Percentiles rank a stretch among this genome's conserved stretches.
Conservation (phyloP, 2,888 invertebrate genomes). For the Petrolisthes cinctipes region DNA sequence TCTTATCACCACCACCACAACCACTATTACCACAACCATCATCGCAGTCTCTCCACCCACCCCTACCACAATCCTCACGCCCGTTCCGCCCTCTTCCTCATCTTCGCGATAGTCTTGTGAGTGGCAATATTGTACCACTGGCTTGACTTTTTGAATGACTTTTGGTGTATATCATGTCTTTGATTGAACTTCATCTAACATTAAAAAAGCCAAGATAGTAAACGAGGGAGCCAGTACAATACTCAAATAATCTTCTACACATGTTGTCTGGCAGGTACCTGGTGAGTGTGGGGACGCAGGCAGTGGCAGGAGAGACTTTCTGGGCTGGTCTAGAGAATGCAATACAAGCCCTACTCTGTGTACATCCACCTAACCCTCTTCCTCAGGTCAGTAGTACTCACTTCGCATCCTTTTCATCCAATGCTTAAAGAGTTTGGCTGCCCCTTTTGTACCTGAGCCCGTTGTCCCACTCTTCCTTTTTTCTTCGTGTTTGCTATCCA, state of each 20-base stretch:
- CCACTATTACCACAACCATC: conserved; percentile 11
- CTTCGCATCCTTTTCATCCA: not conserved
- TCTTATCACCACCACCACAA: not conserved
- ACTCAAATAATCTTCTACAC: not conserved
- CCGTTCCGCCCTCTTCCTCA: not conserved
- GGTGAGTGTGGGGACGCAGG: conserved; percentile 28
- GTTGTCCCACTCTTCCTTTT: too few relatives aligned
- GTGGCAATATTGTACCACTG: not conserved
- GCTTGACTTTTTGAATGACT: not conserved
- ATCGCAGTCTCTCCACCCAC: not conserved
- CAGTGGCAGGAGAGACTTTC: conserved; percentile 29
- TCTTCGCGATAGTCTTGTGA: conserved; percentile 13
- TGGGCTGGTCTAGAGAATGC: conserved; percentile 46
- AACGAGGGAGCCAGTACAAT: too few relatives aligned
- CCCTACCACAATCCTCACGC: not conserved
- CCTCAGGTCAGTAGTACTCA: conserved; percentile 39
- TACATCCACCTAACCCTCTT: conserved; percentile 55
- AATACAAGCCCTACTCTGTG: conserved; percentile 18
- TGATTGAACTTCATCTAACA: not conserved
- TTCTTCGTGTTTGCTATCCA: not conserved
- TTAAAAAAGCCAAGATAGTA: not conserved
- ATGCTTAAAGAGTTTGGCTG: not conserved
- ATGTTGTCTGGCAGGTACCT: conserved; percentile 27
- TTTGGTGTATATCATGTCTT: not conserved
- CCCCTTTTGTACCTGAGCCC: too few relatives aligned